Conservation (phyloP, 2,888 invertebrate species). For the Drosophila demipolita region DNA sequence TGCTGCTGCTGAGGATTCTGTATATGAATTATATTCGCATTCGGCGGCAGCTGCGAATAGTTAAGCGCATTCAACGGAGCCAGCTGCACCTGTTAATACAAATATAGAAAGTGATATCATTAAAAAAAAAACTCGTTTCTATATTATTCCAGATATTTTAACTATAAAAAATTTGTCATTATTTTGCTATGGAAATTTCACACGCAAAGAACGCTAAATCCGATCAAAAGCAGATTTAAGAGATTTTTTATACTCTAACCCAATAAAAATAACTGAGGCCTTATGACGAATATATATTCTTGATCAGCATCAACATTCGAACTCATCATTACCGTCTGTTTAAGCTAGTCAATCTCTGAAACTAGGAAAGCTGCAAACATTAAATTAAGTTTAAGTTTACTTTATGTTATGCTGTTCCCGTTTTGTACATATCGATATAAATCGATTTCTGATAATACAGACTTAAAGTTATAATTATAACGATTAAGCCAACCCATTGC, state of each 20-base stretch:
- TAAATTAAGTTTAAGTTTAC: neutral
- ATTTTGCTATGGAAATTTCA: too few relatives aligned
- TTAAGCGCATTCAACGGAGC: constrained; percentile 87
- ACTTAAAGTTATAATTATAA: neutral
- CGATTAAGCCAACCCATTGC: neutral
- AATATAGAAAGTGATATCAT: neutral
- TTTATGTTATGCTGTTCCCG: neutral
- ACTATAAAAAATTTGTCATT: neutral
- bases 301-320: neutral
- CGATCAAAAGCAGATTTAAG: too few relatives aligned
- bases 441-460: neutral
- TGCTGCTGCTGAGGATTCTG: constrained; percentile 80
- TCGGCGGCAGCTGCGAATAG: constrained; percentile 82
- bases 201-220: too few relatives aligned
- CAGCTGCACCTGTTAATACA: constrained; percentile 90
- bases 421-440: neutral
- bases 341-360: neutral
- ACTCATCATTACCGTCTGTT: neutral
- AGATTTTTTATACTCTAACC: too few relatives aligned
- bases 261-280: neutral
- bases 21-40: constrained; percentile 84
- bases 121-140: neutral
- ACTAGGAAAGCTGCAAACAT: neutral
- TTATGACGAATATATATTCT: neutral
- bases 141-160: neutral